Percentiles rank a stretch among this genome's conserved stretches.
These are phyloP conservation scores for Apamea epomidion DNA, from an alignment of 2,888 invertebrate species.

Conservation along the genomic window DNA sequence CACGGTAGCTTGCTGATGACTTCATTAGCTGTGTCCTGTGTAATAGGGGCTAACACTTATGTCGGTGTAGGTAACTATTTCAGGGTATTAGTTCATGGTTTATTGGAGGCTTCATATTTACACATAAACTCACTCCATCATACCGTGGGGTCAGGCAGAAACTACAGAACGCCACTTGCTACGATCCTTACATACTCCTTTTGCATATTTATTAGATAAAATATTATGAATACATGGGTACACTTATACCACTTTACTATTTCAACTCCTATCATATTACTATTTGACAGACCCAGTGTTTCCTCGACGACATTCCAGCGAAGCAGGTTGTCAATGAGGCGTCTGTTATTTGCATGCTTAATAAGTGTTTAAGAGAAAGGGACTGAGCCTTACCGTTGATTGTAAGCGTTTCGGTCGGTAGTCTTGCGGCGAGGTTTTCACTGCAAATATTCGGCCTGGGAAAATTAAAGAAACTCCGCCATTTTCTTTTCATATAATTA, in stretches of 20 bases:
- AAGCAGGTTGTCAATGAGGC: not conserved
- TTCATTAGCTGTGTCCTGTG: constrained; percentile 19
- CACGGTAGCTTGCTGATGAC: constrained; percentile 16
- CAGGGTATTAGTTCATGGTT: not conserved
- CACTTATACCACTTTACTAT: not conserved
- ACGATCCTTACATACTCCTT: not conserved
- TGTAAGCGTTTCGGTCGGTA: constrained; percentile 35
- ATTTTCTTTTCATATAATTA: constrained; percentile 5
- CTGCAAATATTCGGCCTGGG: constrained; percentile 34
- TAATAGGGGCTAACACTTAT: not conserved
- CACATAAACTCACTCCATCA: not conserved
- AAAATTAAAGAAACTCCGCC: constrained; percentile 30
- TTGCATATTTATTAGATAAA: not conserved
- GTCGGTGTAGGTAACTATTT: not conserved
- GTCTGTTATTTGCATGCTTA: constrained; percentile 32
- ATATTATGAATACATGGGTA: not conserved
- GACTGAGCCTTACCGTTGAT: constrained; percentile 31
- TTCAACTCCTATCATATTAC: not conserved
- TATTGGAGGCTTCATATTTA: not conserved
- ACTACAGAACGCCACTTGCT: not conserved
- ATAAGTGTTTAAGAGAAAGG: constrained; percentile 51
- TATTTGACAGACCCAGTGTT: not conserved
- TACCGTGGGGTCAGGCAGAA: not conserved
- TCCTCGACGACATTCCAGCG: not conserved
- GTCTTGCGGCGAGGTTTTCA: constrained; percentile 45